Percentiles rank a stretch among this genome's conserved stretches.
Conservation (phyloP, 2,113 vertebrate species). For the Platichthys stellatus region DNA sequence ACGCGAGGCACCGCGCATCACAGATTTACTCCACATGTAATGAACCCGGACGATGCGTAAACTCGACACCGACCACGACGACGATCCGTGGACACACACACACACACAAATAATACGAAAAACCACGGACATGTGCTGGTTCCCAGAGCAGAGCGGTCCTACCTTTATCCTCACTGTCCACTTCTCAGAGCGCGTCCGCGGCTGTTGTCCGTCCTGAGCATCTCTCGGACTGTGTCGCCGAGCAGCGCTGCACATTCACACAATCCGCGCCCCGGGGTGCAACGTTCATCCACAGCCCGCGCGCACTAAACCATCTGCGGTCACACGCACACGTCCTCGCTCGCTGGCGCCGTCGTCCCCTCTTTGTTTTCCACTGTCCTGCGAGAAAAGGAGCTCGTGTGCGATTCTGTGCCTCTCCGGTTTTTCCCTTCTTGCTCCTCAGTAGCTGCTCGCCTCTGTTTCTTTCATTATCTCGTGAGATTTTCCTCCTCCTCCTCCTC, state of each 20-base stretch:
- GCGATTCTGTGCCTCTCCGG: conserved; percentile 46
- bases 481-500: conserved; percentile 81
- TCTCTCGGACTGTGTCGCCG: conserved; percentile 68
- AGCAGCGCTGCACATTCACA: conserved; percentile 72
- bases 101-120: too few relatives aligned
- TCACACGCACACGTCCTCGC: not conserved
- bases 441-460: conserved; percentile 77
- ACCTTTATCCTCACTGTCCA: conserved; percentile 60
- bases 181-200: conserved; percentile 66
- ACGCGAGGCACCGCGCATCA: conserved; percentile 3
- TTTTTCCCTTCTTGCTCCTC: conserved; percentile 31
- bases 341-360: not conserved
- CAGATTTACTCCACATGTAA: conserved; percentile 3
- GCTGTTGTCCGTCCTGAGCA: conserved; percentile 70
- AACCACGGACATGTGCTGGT: not conserved
- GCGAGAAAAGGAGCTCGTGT: conserved; percentile 9
- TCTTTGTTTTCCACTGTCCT: conserved; percentile 39
- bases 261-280: conserved; percentile 73
- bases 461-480: conserved; percentile 85
- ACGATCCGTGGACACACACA: not conserved
- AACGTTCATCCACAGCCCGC: conserved; percentile 58
- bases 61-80: not conserved
- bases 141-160: conserved; percentile 4
- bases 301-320: conserved; percentile 43
- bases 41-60: conserved; percentile 5